These are phyloP conservation scores for Amyelois transitella DNA, from an alignment of 1,140 invertebrate genomes.

Conservation along the genomic window DNA sequence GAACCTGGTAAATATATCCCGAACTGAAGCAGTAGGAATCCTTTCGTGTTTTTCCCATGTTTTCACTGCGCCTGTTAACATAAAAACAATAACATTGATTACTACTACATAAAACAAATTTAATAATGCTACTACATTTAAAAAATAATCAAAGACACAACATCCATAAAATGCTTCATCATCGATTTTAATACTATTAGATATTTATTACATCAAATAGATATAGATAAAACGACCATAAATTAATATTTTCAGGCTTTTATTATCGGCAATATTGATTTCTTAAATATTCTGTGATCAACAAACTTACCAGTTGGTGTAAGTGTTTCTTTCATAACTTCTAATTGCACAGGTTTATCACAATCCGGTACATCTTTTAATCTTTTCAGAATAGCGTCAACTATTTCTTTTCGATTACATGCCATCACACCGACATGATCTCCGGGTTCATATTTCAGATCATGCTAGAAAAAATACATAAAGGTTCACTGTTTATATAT, in stretches of 20 bases:
- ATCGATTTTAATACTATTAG: too few relatives aligned
- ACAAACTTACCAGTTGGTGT: slow-evolving; percentile 83
- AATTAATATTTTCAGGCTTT: too few relatives aligned
- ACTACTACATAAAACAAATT: not conserved
- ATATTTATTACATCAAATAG: too few relatives aligned
- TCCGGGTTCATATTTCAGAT: slow-evolving; percentile 87
- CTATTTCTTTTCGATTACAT: slow-evolving; percentile 85
- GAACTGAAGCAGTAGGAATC: slow-evolving; percentile 84
- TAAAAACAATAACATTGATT: slow-evolving; percentile 1
- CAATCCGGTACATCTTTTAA: slow-evolving; percentile 81
- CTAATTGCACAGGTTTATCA: slow-evolving; percentile 86
- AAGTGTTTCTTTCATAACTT: slow-evolving; percentile 90
- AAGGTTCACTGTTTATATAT: too few relatives aligned
- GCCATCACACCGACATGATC: slow-evolving; percentile 96
- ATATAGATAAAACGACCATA: too few relatives aligned
- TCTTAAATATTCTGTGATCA: not conserved
- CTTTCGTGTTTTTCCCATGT: slow-evolving; percentile 90
- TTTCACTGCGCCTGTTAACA: slow-evolving; percentile 81
- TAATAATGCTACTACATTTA: too few relatives aligned
- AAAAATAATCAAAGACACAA: too few relatives aligned
- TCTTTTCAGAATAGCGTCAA: slow-evolving; percentile 84
- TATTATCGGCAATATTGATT: too few relatives aligned
- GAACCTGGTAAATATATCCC: slow-evolving; percentile 87
- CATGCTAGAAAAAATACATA: slow-evolving; percentile 61
- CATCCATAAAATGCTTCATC: too few relatives aligned